These are phyloP conservation scores for Apomyelois bistriatella DNA, from an alignment of 2,888 invertebrate species.

Conservation along the genomic window DNA sequence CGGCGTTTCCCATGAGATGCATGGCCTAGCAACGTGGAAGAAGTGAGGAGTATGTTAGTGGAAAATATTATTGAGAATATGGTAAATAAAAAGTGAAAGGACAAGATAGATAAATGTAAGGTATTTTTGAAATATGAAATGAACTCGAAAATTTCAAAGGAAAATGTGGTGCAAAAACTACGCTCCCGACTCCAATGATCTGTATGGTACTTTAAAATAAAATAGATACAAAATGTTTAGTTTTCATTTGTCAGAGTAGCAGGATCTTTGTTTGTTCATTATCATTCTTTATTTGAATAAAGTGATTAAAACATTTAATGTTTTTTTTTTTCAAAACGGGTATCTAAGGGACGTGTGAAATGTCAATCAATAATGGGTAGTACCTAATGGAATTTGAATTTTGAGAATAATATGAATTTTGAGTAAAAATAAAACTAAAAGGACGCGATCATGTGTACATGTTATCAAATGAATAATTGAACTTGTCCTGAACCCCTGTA, in stretches of 20 bases:
- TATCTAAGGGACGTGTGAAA: too few relatives aligned
- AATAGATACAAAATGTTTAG: too few relatives aligned
- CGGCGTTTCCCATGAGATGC: constrained; percentile 95
- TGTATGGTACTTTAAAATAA: too few relatives aligned
- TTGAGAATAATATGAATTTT: too few relatives aligned
- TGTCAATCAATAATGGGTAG: background rate
- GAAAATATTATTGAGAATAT: constrained; percentile 18
- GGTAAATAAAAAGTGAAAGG: constrained; percentile 37
- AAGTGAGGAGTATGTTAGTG: constrained; percentile 70
- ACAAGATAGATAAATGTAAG: constrained; percentile 9
- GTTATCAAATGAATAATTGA: constrained; percentile 14
- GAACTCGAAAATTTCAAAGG: too few relatives aligned
- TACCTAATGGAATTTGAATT: too few relatives aligned
- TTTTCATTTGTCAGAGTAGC: too few relatives aligned
- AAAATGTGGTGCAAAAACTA: background rate
- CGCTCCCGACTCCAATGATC: too few relatives aligned
- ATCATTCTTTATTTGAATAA: too few relatives aligned
- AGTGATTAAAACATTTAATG: too few relatives aligned
- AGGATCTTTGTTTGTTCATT: too few relatives aligned
- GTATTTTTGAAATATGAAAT: background rate
- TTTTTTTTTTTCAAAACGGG: too few relatives aligned
- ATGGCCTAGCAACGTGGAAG: constrained; percentile 85
- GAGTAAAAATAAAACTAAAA: background rate
- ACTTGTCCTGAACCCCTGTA: constrained; percentile 16
- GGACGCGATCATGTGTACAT: background rate